These are phyloP conservation scores for Rhynchomys soricoides DNA, from an alignment of 2,113 vertebrate genomes.

Conservation along the genomic window DNA sequence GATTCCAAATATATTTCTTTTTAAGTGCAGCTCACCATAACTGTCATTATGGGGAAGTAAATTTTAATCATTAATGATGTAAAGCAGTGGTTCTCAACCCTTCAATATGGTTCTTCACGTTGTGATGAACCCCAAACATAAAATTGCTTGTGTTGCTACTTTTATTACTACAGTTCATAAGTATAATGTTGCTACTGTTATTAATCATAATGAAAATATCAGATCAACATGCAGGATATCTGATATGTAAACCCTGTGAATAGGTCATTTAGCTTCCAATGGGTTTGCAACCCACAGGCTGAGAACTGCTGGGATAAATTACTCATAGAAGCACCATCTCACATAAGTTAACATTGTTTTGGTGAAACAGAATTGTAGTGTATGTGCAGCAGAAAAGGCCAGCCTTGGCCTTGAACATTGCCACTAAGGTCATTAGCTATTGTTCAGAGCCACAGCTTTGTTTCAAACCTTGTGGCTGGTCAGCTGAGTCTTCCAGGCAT, in stretches of 20 bases:
- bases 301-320: not conserved
- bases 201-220: not conserved
- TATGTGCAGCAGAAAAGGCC: not conserved
- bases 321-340: not conserved
- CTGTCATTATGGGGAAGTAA: not conserved
- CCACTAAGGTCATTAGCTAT: not conserved
- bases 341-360: not conserved
- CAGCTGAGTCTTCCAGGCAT: not conserved
- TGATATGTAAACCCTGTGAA: not conserved
- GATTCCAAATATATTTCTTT: not conserved
- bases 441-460: not conserved
- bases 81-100: not conserved
- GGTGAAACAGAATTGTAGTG: not conserved
- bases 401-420: conserved; percentile 25
- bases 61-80: not conserved
- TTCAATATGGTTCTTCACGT: not conserved
- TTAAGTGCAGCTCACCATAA: not conserved
- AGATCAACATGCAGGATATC: not conserved
- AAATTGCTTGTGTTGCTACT: not conserved
- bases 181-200: not conserved
- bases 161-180: not conserved
- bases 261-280: not conserved
- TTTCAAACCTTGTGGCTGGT: not conserved
- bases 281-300: not conserved
- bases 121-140: not conserved